These are phyloP conservation scores for Dynastes hyllus DNA, from an alignment of 2,888 invertebrate genomes.

Conservation along the genomic window DNA sequence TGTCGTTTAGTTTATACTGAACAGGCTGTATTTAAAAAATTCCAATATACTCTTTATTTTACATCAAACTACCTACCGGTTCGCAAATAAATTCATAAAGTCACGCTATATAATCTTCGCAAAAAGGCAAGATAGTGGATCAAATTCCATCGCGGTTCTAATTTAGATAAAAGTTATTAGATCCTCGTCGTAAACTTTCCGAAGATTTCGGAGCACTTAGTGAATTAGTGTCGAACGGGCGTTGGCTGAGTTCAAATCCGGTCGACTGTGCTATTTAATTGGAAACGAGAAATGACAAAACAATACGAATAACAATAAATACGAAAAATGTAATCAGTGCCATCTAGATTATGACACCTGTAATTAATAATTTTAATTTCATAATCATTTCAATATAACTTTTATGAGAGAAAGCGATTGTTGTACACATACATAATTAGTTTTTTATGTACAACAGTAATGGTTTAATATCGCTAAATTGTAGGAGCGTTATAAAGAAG, in stretches of 20 bases:
- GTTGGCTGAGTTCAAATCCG: slow-evolving; percentile 11
- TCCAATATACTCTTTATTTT: too few species aligned
- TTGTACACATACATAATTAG: too few species aligned
- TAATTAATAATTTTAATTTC: background rate
- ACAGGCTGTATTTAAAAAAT: too few species aligned
- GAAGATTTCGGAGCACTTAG: slow-evolving; percentile 10
- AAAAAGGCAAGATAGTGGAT: background rate
- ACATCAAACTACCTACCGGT: too few species aligned
- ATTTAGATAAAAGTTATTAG: slow-evolving; percentile 9
- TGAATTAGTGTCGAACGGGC: slow-evolving; percentile 9
- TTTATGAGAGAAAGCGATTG: too few species aligned
- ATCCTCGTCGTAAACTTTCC: background rate
- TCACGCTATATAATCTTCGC: background rate
- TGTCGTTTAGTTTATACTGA: too few species aligned
- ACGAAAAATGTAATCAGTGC: background rate
- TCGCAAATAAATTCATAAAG: background rate
- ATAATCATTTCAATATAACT: too few species aligned
- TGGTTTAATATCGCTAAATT: too few species aligned
- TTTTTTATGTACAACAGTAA: too few species aligned
- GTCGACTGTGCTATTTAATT: background rate
- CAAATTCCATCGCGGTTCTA: background rate
- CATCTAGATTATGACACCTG: background rate
- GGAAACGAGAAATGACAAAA: slow-evolving; percentile 20
- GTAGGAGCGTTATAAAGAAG: too few species aligned
- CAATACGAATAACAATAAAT: background rate